Base-by-base conservation (phyloP, 2,113 vertebrate species). In the Campylomormyrus tamandua region DNA sequence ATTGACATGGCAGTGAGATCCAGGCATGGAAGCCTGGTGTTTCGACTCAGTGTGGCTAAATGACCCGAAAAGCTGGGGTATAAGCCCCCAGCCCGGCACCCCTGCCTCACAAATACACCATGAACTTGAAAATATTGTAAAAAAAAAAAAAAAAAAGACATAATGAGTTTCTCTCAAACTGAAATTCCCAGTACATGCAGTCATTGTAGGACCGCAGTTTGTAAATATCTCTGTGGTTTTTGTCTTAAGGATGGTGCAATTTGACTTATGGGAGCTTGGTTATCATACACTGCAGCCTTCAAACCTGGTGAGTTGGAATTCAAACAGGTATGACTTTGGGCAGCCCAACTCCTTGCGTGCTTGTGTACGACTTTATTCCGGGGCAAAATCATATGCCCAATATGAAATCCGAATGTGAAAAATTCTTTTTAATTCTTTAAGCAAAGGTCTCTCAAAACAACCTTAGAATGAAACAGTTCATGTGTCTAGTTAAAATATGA, bases 401-500 rank as follows among this genome's bases (percentile, higher is more conserved):
- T 4, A 56, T 0, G 6, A 87, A 87, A 53, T 35, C 80, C 8
- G 5, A 80, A 42, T 42, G 10, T 42, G 74, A 80, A 42, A 80
- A 80, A 24, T 45, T 24, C 21, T 48, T 10, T 21, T 48, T 1
- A 21, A 84, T 84, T 84, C 45, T 48, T 84, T 48, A n/a, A 48
- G 45, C 90, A 86, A 90, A 89, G 92, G 90, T 92, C 15, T 53
- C 80, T 91, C 46, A 92, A 91, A 91, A 91, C 19, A 93, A 91
- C 91, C 49, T 92, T 93, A 92, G 92, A 90, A 94, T 93, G 93
- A 92, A 93, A 45, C 48, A 35, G 42, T 93, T 93, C 94, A 93
- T 93, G 90, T 80, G 89, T 93, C 89, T 89, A 91, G 92, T 92
- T 92, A 90, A 91, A 90, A 91, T 83, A 92, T 90, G 89, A 90